A percentile compares a stretch with the other conserved stretches of the same genome.
phyloP scores from a whole-genome alignment of 2,113 vertebrate genomes.

The Phyllostomus hastatus region DNA sequence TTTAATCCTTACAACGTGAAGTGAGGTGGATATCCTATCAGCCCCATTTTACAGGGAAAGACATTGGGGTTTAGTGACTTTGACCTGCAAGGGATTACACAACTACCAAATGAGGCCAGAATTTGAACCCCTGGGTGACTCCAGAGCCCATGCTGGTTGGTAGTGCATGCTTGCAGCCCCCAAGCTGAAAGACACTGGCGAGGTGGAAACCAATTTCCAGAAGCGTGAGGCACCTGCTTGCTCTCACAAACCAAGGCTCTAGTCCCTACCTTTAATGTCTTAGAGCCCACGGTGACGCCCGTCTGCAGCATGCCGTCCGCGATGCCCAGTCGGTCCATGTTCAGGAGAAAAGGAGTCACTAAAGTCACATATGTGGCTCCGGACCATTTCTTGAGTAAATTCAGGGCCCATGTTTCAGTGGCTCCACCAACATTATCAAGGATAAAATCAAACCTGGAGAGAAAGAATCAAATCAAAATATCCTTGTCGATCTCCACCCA shows the following conservation, averaged over 20 bases:
- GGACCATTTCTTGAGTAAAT: constrained; percentile 92
- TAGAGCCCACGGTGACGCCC: constrained; percentile 87
- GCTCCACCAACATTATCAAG: constrained; percentile 94
- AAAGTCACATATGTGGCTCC: constrained; percentile 94
- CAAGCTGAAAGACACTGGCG: not conserved
- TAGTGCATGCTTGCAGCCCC: not conserved
- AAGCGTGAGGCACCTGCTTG: not conserved
- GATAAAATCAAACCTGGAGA: constrained; percentile 90
- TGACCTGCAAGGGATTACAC: not conserved
- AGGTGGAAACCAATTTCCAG: not conserved
- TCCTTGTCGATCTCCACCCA: not conserved
- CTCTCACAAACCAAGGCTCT: not conserved
- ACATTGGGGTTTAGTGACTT: not conserved
- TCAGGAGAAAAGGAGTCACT: constrained; percentile 94
- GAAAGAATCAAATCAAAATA: not conserved
- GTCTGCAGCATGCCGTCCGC: constrained; percentile 96
- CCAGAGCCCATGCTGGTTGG: not conserved
- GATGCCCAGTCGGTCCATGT: constrained; percentile 91
- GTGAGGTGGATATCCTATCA: not conserved
- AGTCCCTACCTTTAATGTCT: constrained; percentile 89
- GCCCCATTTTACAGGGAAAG: not conserved
- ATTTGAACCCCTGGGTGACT: not conserved
- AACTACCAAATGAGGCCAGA: not conserved
- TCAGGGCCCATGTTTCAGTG: constrained; percentile 90
- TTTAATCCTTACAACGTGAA: not conserved